Conservation (phyloP, 1,140 invertebrate genomes). For the Caerostris darwini region DNA sequence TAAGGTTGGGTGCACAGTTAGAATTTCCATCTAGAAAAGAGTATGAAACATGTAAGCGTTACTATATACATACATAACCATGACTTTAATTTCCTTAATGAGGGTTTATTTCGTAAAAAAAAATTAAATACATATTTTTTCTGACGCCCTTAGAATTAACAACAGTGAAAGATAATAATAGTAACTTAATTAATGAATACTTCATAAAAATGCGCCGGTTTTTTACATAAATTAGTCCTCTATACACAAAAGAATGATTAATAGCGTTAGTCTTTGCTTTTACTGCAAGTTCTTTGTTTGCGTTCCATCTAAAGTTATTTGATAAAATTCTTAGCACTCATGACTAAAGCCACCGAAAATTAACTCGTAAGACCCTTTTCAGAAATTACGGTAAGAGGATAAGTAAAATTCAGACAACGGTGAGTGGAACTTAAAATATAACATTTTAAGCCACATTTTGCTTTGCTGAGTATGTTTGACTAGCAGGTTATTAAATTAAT, state of each 20-base stretch:
- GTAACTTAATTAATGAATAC: conserved; percentile 65
- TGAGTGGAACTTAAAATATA: background rate
- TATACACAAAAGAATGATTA: conserved; percentile 69
- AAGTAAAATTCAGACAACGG: background rate
- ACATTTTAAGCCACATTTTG: background rate
- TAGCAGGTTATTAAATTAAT: no score
- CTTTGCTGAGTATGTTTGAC: no score
- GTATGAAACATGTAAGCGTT: no score
- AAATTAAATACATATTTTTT: conserved; percentile 46
- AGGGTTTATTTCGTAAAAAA: conserved; percentile 22
- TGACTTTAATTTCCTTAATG: conserved; percentile 63
- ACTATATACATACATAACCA: conserved; percentile 23
- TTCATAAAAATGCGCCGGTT: conserved; percentile 23
- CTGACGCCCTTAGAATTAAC: background rate
- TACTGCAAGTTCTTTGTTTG: conserved; percentile 45
- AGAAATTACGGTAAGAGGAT: background rate
- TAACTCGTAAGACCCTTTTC: conserved; percentile 16
- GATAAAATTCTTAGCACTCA: conserved; percentile 63
- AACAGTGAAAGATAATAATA: conserved; percentile 67
- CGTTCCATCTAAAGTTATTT: conserved; percentile 60
- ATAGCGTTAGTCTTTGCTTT: conserved; percentile 43
- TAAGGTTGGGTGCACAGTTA: conserved; percentile 12
- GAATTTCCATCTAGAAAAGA: background rate
- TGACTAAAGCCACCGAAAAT: conserved; percentile 1
- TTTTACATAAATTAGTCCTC: conserved; percentile 63